A percentile compares a stretch with the other conserved stretches of the same genome.
phyloP scores from a whole-genome alignment of 2,113 vertebrate genomes.

The Phaethon lepturus region DNA sequence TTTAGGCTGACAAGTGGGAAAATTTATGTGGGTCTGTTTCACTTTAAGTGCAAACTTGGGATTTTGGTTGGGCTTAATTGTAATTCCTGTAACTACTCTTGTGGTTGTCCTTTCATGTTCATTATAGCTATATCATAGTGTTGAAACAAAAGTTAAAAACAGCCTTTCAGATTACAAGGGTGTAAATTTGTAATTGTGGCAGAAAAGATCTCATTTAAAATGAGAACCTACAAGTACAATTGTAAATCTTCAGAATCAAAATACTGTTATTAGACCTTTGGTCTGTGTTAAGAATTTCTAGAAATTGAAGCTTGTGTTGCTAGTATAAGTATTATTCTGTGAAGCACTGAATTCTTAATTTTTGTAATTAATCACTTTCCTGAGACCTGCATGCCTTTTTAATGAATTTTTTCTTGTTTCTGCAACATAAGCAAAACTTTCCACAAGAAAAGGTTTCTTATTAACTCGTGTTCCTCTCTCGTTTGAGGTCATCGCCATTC shows the following conservation, averaged over 20 bases:
- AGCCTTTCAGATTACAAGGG: background rate
- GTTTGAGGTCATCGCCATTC: background rate
- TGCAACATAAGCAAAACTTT: background rate
- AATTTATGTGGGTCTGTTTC: background rate
- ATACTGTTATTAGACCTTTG: background rate
- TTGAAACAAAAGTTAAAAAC: background rate
- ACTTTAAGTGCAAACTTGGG: background rate
- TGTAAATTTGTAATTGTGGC: background rate
- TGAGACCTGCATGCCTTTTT: background rate
- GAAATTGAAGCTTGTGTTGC: background rate
- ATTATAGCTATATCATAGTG: background rate
- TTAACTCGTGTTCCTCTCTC: background rate
- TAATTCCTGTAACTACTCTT: background rate
- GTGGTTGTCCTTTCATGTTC: background rate
- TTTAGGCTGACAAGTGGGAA: background rate
- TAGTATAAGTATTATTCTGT: background rate
- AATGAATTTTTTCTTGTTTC: background rate
- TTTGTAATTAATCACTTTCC: background rate
- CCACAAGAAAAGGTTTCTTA: background rate
- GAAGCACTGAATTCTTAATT: background rate
- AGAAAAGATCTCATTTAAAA: background rate
- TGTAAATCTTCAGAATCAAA: background rate
- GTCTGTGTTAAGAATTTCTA: background rate
- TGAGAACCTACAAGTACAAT: background rate
- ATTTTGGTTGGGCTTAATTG: background rate